Evolutionary conservation across 1,140 invertebrate genomes (phyloP).

Genomic region (Paralvinella palmiformis): DNA sequence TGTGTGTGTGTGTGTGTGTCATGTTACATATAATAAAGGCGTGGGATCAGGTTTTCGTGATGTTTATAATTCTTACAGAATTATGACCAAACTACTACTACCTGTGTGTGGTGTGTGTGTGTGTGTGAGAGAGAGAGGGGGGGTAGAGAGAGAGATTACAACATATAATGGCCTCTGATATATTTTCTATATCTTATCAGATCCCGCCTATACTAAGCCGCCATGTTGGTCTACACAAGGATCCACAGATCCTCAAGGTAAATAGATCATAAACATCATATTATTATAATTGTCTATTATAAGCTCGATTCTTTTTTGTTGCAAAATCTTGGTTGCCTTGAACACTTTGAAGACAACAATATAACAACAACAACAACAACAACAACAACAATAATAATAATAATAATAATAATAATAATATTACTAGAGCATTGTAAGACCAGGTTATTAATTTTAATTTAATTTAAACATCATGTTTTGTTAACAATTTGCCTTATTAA

Average conservation of each 20-base stretch:
- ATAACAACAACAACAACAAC: too few relatives aligned
- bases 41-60: not conserved
- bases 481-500: too few relatives aligned
- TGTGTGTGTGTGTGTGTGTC: not conserved
- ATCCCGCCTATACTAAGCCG: not conserved
- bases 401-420: too few relatives aligned
- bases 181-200: not conserved
- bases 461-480: too few relatives aligned
- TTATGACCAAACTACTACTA: not conserved
- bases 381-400: too few relatives aligned
- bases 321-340: too few relatives aligned
- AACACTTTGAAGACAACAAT: too few relatives aligned
- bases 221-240: not conserved
- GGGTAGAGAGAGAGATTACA: not conserved
- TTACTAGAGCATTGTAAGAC: too few relatives aligned
- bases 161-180: not conserved
- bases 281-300: too few relatives aligned
- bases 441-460: too few relatives aligned
- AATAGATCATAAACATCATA: too few relatives aligned
- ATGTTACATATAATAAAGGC: not conserved
- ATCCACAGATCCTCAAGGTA: not conserved
- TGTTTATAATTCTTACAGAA: not conserved
- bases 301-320: too few relatives aligned
- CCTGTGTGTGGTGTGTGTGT: not conserved
- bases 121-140: not conserved